Percentiles rank a stretch among this genome's conserved stretches.
phyloP scores from a whole-genome alignment of 2,113 vertebrate species.

The Chaetops frenatus region DNA sequence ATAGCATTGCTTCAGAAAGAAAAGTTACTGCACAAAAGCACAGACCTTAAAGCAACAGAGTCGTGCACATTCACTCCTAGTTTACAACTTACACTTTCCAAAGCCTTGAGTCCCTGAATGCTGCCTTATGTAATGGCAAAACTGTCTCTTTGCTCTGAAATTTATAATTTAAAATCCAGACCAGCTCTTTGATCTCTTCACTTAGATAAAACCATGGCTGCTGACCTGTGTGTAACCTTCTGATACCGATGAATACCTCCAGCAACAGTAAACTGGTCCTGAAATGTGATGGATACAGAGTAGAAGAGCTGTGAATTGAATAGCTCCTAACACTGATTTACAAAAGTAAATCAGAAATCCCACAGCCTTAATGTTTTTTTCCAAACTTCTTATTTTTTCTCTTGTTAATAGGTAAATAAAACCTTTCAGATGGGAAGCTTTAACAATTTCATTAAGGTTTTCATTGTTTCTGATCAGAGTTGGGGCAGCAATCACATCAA shows the following conservation, averaged over 20 bases:
- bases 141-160: neutral
- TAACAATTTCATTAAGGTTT: neutral
- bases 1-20: neutral
- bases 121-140: neutral
- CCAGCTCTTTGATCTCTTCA: neutral
- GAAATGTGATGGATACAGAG: rapidly evolving
- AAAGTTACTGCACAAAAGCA: neutral
- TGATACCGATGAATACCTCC: neutral
- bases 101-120: neutral
- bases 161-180: neutral
- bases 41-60: neutral
- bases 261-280: neutral
- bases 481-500: neutral
- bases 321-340: neutral
- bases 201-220: neutral
- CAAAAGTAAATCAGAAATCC: neutral
- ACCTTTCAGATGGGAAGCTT: neutral
- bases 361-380: neutral
- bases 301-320: neutral
- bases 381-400: neutral
- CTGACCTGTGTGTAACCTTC: neutral
- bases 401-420: neutral
- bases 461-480: neutral
- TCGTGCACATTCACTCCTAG: neutral
- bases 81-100: neutral